Conservation (phyloP, 2,113 vertebrate species). For the Seriola quinqueradiata region DNA sequence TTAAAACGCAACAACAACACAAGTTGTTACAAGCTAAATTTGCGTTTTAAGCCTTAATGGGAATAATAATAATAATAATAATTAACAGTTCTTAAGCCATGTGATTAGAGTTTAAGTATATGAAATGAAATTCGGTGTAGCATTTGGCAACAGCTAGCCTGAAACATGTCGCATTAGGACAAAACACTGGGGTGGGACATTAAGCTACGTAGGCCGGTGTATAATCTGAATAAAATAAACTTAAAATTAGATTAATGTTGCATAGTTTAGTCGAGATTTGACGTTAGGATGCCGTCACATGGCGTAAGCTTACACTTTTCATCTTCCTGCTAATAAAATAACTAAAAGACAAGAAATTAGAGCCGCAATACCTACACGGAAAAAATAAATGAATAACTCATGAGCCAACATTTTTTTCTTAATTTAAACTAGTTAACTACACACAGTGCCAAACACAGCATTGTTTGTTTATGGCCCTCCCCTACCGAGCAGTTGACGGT, state of each 20-base stretch:
- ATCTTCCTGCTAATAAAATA: neutral
- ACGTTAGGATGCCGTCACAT: neutral
- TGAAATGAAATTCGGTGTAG: neutral
- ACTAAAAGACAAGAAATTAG: neutral
- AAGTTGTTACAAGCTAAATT: too few relatives aligned
- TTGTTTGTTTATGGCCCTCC: neutral
- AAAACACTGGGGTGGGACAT: neutral
- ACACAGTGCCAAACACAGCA: neutral
- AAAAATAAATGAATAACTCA: neutral
- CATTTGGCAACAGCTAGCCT: neutral
- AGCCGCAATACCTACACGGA: neutral
- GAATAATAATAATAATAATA: too few relatives aligned
- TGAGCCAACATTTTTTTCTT: neutral
- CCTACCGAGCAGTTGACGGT: constrained; percentile 9
- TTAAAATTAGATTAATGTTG: neutral
- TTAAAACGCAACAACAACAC: neutral
- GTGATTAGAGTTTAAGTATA: neutral
- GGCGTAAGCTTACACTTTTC: neutral
- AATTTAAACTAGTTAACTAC: neutral
- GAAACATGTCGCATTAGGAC: neutral
- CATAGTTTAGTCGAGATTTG: neutral
- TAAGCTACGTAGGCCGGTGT: rapidly evolving
- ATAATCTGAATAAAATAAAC: neutral
- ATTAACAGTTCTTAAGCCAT: neutral
- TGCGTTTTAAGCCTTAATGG: neutral